Evolutionary conservation across 2,888 invertebrate species (phyloP).

Genomic region (Deilephila elpenor): DNA sequence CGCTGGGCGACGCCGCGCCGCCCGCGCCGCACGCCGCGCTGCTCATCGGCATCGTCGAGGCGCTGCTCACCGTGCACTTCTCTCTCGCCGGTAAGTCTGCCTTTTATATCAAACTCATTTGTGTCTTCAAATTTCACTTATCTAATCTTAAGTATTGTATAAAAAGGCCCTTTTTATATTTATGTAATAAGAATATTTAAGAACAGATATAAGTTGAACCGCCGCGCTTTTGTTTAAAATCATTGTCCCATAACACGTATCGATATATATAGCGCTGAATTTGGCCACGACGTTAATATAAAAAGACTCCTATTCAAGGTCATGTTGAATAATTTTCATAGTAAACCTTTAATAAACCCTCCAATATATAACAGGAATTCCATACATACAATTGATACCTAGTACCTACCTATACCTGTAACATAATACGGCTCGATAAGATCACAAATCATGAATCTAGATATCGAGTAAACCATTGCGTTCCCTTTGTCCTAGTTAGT

Average conservation of each 20-base stretch:
- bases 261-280: too few species aligned
- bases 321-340: too few species aligned
- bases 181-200: too few species aligned
- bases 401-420: neutral
- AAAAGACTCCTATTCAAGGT: too few species aligned
- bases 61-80: constrained; percentile 75
- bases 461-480: neutral
- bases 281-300: too few species aligned
- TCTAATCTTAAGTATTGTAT: too few species aligned
- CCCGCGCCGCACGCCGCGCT: constrained; percentile 57
- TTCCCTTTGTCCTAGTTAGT: neutral
- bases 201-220: too few species aligned
- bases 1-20: constrained; percentile 53
- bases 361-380: neutral
- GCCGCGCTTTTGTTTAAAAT: too few species aligned
- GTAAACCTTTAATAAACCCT: too few species aligned
- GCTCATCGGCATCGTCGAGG: constrained; percentile 71
- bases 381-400: neutral
- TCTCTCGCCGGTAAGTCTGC: constrained; percentile 69
- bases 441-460: neutral
- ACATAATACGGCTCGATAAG: neutral
- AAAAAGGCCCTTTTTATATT: too few species aligned
- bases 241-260: too few species aligned
- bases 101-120: neutral
- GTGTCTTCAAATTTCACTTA: too few species aligned